Percentiles rank a stretch among this genome's conserved stretches.
Evolutionary conservation across 2,888 invertebrate species (phyloP).

Genomic region (Timandra comae): DNA sequence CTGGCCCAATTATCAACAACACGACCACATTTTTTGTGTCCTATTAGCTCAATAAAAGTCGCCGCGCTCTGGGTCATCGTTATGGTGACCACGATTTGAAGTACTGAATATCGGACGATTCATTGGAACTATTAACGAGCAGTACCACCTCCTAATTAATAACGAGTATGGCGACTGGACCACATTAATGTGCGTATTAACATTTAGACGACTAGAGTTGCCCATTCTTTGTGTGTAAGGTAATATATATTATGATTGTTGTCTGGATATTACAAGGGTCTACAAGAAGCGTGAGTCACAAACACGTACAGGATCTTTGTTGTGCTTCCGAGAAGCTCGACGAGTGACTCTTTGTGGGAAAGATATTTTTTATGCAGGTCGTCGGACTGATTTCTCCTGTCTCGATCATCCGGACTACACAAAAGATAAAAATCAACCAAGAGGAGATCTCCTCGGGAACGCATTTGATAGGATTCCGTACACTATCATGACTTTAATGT

Average conservation of each 20-base stretch:
- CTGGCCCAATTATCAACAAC: constrained; percentile 48
- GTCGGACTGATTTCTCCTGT: constrained; percentile 63
- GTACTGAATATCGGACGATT: no score
- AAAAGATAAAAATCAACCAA: constrained; percentile 42
- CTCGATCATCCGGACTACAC: constrained; percentile 35
- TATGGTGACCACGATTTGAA: no score
- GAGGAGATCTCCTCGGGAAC: constrained; percentile 21
- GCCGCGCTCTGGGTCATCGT: not conserved
- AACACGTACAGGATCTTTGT: constrained; percentile 70
- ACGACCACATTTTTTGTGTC: constrained; percentile 13
- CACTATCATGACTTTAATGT: no score
- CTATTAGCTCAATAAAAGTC: constrained; percentile 3
- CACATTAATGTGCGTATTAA: no score
- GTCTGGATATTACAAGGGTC: constrained; percentile 49
- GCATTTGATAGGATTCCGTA: no score
- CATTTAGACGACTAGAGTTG: not conserved
- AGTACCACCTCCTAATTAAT: no score
- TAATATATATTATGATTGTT: constrained; percentile 29
- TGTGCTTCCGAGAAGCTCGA: constrained; percentile 67
- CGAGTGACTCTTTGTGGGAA: constrained; percentile 65
- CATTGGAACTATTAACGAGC: no score
- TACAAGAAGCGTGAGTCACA: constrained; percentile 56
- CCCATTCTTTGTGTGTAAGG: not conserved
- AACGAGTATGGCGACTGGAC: no score
- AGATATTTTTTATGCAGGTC: constrained; percentile 65